Evolutionary conservation across 1,140 invertebrate genomes (phyloP).

Genomic region (Mamestra configurata): DNA sequence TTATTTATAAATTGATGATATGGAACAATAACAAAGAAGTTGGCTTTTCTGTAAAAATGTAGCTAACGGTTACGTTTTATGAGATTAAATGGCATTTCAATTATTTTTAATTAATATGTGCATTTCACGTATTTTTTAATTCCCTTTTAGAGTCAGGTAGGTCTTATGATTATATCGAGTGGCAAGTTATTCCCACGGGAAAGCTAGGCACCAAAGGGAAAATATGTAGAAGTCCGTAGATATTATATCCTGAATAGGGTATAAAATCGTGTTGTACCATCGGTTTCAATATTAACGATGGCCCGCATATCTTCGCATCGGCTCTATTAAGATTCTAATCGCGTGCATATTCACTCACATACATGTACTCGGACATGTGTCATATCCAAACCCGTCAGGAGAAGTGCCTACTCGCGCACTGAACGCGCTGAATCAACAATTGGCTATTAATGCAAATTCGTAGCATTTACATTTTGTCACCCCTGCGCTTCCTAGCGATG

Average conservation of each 20-base stretch:
- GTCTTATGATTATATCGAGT: constrained; percentile 6
- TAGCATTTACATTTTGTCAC: constrained; percentile 66
- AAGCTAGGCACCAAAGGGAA: constrained; percentile 9
- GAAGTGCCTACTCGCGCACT: constrained; percentile 58
- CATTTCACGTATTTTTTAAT: background rate
- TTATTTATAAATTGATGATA: constrained; percentile 24
- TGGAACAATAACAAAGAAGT: constrained; percentile 24
- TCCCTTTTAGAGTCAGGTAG: background rate
- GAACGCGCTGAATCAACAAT: constrained; percentile 76
- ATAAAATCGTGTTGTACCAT: constrained; percentile 8
- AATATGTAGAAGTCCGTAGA: background rate
- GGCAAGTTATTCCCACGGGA: constrained; percentile 36
- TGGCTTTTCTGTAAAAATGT: constrained; percentile 12
- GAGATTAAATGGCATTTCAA: constrained; percentile 1
- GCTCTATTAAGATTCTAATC: constrained; percentile 61
- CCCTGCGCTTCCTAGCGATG: constrained; percentile 23
- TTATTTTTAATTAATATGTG: constrained; percentile 3
- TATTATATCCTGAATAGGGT: constrained; percentile 36
- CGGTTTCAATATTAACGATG: constrained; percentile 30
- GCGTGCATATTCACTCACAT: constrained; percentile 59
- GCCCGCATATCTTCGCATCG: constrained; percentile 52
- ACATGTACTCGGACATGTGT: constrained; percentile 75
- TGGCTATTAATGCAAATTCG: constrained; percentile 77
- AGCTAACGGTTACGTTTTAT: background rate
- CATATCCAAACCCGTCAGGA: constrained; percentile 74